Evolutionary conservation across 30 jellyfish, hydroid and myxozoan genomes (phyloP), one percentile per base, ranked within the genome.

Genomic region (Turritopsis dohrnii): DNA sequence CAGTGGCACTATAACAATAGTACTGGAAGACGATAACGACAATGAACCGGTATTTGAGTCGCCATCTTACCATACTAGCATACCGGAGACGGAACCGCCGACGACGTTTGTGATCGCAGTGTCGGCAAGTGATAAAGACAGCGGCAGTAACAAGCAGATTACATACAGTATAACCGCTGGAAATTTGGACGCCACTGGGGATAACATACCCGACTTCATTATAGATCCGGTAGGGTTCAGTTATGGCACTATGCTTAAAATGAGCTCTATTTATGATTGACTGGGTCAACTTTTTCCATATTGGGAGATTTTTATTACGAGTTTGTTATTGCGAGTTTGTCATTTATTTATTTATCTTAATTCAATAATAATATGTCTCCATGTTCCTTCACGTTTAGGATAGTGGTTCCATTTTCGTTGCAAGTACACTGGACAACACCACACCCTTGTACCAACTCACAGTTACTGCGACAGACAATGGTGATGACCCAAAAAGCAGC

Each of bases 61-160:
- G 21, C 74, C 41, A 0, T 23, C 52, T 23, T 74, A 26, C 53
- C 31, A 19, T 7, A 27, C 30, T 7, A 69, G 16, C 9, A 27
- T 69, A 0, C 77, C 77, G 19, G 77, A 69, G 17, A 27, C 31
- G 19, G 9, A 23, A 23, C 77, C 28, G 19, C 0, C 22, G 8
- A 7, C 9, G 9, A 19, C 16, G 8, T 69, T n/a, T 69, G 77
- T 69, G 4, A 69, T 27, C 0, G 77, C 54, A n/a, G 83, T 74
- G 0, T 84, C 87, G 65, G 97, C 97, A 21, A 87, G 95, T 18
- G 97, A 91, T 69, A 74, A 80, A 9, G 97, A 91, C 76, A 79
- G 31, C 71, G 96, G 93, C 21, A 53, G 53, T 20, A 94, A 91
- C 84, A 95, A 96, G 54, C 71, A 25, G 26, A n/a, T 91, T 29